These are phyloP conservation scores for Drymodes brunneopygia DNA, from an alignment of 2,113 vertebrate genomes.

Conservation along the genomic window DNA sequence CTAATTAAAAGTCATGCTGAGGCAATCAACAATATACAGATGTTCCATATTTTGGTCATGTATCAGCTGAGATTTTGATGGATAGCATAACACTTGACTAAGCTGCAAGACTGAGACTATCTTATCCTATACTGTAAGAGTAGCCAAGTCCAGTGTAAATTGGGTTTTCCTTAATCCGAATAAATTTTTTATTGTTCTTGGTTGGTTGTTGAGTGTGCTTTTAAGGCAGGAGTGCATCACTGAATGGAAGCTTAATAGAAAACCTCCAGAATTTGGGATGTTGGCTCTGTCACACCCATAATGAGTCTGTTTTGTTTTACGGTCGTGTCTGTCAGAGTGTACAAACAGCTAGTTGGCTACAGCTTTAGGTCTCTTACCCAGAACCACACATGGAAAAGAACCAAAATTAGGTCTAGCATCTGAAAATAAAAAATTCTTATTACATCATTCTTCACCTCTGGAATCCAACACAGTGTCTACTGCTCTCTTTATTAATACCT, in stretches of 20 bases:
- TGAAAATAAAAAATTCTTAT: background rate
- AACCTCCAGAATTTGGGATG: background rate
- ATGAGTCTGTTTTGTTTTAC: constrained; percentile 10
- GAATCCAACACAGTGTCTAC: background rate
- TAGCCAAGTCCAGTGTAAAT: background rate
- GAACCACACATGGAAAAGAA: background rate
- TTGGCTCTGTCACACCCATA: background rate
- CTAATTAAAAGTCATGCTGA: constrained; percentile 31
- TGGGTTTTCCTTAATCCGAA: background rate
- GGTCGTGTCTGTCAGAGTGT: background rate
- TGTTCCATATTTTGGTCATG: constrained; percentile 15
- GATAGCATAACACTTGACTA: background rate
- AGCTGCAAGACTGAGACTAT: background rate
- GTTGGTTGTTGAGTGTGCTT: background rate
- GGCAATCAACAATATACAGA: background rate
- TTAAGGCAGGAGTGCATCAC: background rate
- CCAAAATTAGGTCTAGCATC: background rate
- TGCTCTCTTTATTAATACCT: constrained; percentile 20
- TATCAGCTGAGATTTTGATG: background rate
- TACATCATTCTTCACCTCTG: constrained; percentile 29
- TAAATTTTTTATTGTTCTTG: background rate
- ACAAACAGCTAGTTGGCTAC: background rate
- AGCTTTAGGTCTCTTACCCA: background rate
- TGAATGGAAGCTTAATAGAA: constrained; percentile 28
- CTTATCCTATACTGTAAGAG: background rate